phyloP scores from a whole-genome alignment of 2,888 invertebrate species.

The Pyralis farinalis region DNA sequence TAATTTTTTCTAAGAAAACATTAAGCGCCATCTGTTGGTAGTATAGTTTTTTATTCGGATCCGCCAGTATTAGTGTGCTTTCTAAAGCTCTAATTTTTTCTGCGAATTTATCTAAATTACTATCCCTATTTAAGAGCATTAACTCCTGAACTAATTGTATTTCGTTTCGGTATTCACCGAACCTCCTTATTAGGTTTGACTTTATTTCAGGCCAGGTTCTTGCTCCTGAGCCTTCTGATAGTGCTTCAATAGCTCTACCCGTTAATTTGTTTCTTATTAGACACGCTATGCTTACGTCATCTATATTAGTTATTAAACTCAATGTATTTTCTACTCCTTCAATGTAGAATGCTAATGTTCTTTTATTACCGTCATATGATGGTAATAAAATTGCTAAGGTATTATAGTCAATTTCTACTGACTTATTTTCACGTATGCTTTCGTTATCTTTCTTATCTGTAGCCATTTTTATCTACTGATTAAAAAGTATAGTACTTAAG shows the following conservation, averaged over 20 bases:
- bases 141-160: constrained; percentile 20
- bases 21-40: constrained; percentile 24
- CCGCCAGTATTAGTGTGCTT: constrained; percentile 1
- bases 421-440: no score
- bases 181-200: constrained; percentile 11
- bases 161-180: constrained; percentile 21
- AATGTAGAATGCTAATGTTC: no score
- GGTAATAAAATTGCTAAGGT: no score
- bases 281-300: constrained; percentile 16
- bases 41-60: constrained; percentile 9
- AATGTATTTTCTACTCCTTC: no score
- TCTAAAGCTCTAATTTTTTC: constrained; percentile 15
- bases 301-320: constrained; percentile 8
- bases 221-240: constrained; percentile 11
- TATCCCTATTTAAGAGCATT: constrained; percentile 12
- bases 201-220: constrained; percentile 20
- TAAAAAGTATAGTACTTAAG: no score
- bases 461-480: no score
- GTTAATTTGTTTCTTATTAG: constrained; percentile 23
- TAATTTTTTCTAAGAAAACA: constrained; percentile 20
- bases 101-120: constrained; percentile 10
- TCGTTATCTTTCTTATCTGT: no score
- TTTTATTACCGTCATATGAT: no score
- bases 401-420: no score
- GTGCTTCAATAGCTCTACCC: constrained; percentile 18